These are phyloP conservation scores for Athetis lepigone DNA, from an alignment of 2,888 invertebrate species.

Conservation along the genomic window DNA sequence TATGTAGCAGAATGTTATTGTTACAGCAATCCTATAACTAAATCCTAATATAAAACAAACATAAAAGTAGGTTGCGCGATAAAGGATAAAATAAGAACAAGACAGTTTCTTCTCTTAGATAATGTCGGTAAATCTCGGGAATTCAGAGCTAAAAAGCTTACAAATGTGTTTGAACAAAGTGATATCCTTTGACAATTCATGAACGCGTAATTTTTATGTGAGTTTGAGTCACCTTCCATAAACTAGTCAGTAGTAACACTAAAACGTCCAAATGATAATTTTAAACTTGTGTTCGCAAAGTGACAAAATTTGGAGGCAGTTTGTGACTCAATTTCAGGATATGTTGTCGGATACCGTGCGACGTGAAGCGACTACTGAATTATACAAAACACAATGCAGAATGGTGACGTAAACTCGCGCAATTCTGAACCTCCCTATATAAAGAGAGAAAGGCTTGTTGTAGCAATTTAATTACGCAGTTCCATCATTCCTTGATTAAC, in stretches of 20 bases:
- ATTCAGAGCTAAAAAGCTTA: conserved; percentile 14
- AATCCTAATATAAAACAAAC: conserved; percentile 37
- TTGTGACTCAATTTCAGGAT: conserved; percentile 3
- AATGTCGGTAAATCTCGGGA: conserved; percentile 38
- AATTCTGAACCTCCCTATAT: not conserved
- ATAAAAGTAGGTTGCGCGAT: conserved; percentile 30
- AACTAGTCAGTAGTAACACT: not conserved
- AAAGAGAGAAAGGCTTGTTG: not conserved
- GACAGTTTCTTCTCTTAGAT: conserved; percentile 41
- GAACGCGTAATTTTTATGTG: conserved; percentile 16
- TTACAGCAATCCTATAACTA: conserved; percentile 10
- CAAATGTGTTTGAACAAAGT: conserved; percentile 25
- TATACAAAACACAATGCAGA: not conserved
- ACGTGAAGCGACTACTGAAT: conserved; percentile 7
- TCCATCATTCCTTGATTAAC: not conserved
- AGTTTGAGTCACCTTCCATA: no score
- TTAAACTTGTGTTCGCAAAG: not conserved
- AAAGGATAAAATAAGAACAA: conserved; percentile 38
- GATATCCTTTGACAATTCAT: conserved; percentile 20
- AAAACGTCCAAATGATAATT: conserved; percentile 4
- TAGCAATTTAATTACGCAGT: not conserved
- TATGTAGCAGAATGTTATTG: conserved; percentile 19
- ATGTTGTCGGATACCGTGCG: not conserved
- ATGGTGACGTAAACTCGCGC: conserved; percentile 4
- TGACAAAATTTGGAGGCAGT: conserved; percentile 14